Base-by-base conservation (phyloP, 2,888 invertebrate genomes). In the Lithodes maja region DNA sequence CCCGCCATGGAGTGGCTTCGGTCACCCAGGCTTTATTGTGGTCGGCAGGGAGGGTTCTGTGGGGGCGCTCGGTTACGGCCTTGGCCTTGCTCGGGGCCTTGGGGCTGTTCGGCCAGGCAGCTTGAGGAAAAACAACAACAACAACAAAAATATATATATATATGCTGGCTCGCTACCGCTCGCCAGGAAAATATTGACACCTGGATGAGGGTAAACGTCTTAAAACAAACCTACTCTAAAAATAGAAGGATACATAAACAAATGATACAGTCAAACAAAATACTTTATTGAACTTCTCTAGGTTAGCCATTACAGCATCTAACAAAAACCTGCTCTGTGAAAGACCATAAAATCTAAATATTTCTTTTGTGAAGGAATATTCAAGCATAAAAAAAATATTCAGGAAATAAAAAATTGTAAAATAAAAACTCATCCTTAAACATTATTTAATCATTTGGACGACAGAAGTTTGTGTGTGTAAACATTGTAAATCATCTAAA, bases 201-300 rank as follows among this genome's bases (percentile, higher is more conserved):
- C 33, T 33, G 33, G 33, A 33, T 33, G 33, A 33, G 33, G 33
- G 33, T 33, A 33, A 33, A 33, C 33, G 33, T 33, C 33, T 33
- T 33, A 33, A 33, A 33, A 33, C 33, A 33, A 0, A 33, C 33
- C 33, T 33, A 33, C 33, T 0, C 33, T 33, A 33, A 33, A 33
- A 33, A 33, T 33, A 33, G 33, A 33, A 33, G 33, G 33, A 33
- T 33, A 33, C 33, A 33, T 33, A 82, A 33, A 55, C 55, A 61
- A 3, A 33, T 68, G 1, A 17, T 86, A 90, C 85, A 90, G 90
- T 85, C 90, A 90, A 90, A 90, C 90, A 90, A 90, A 90, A 90
- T 90, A 90, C 90, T 90, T 90, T 90, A 87, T 87, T 90, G 87
- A 85, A 87, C 85, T 85, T 83, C 87, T 87, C 83, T 80, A 83